Evolutionary conservation across 2,797 vertebrate genomes (phyloP), one percentile per base, ranked within the genome.

Genomic region (Brachymystax lenok): DNA sequence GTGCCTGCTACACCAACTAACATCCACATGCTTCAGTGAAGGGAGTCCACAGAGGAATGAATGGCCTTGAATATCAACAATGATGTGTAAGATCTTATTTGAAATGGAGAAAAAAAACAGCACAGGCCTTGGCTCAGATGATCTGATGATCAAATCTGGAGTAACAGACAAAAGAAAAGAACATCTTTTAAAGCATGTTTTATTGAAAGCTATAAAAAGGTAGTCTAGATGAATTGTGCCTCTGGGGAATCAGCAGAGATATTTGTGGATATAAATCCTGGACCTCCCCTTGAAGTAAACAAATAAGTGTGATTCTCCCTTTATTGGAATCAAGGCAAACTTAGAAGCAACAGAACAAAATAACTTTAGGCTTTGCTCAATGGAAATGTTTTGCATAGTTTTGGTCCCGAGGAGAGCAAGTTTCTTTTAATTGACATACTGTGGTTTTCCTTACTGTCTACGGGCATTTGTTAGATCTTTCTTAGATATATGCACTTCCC

Each of bases 41-140:
- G 56, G 19, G 56, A 59, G 54, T 21, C 56, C 56, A 21, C 56
- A 59, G 56, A 21, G 5, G 19, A 59, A 7, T 59, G n/a, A 21
- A 16, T 21, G 19, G n/a, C n/a, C 56, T 59, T 59, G 56, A 59
- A 59, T n/a, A 59, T 59, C 89, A 90, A 92, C 85, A 89, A 88
- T 86, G 78, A 80, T 69, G 64, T 63, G 79, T 74, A 66, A 64
- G 59, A 67, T 17, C 66, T n/a, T 74, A 24, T 30, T 50, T 12
- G 56, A 79, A 75, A 76, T 3, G 56, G 5, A 40, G n/a, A 46
- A 59, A 59, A 8, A 21, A 59, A 59, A 21, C n/a, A n/a, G 19
- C 8, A 59, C 56, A 59, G 56, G 56, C 56, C 56, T 59, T 59
- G 28, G 63, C 27, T 64, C 21, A 4, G 19, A 27, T 64, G 24